Evolutionary conservation across 2,888 invertebrate genomes (phyloP).

Genomic region (Bombylius discolor): DNA sequence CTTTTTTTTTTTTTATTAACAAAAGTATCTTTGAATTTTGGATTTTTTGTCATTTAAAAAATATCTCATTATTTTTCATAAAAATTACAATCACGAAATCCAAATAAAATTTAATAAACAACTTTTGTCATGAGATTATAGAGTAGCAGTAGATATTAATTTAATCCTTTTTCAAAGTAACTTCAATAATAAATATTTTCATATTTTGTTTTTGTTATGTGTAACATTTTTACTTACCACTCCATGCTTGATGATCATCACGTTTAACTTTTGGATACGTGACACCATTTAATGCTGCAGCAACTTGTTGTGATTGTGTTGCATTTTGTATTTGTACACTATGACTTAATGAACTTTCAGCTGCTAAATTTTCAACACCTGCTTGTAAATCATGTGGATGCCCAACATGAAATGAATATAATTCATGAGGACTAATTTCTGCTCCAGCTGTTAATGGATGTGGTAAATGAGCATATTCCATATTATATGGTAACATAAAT

Average conservation of each 20-base stretch:
- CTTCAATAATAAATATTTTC: background rate
- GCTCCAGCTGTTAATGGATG: conserved; percentile 21
- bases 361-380: conserved; percentile 26
- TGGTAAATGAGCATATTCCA: conserved; percentile 30
- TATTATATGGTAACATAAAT: conserved; percentile 35
- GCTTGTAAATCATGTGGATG: conserved; percentile 18
- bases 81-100: too few species aligned
- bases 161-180: too few species aligned
- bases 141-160: too few species aligned
- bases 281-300: conserved; percentile 21
- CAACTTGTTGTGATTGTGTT: conserved; percentile 19
- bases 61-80: too few species aligned
- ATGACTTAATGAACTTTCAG: conserved; percentile 28
- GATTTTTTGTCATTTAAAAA: too few species aligned
- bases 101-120: too few species aligned
- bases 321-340: conserved; percentile 30
- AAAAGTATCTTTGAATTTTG: too few species aligned
- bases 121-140: too few species aligned
- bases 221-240: conserved; percentile 18
- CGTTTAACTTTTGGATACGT: conserved; percentile 30
- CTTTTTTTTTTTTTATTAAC: too few species aligned
- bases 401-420: conserved; percentile 20
- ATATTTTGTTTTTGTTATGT: background rate
- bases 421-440: conserved; percentile 26
- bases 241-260: conserved; percentile 26